phyloP scores from a whole-genome alignment of 2,888 invertebrate species.

The Bursaphelenchus okinawaensis region DNA sequence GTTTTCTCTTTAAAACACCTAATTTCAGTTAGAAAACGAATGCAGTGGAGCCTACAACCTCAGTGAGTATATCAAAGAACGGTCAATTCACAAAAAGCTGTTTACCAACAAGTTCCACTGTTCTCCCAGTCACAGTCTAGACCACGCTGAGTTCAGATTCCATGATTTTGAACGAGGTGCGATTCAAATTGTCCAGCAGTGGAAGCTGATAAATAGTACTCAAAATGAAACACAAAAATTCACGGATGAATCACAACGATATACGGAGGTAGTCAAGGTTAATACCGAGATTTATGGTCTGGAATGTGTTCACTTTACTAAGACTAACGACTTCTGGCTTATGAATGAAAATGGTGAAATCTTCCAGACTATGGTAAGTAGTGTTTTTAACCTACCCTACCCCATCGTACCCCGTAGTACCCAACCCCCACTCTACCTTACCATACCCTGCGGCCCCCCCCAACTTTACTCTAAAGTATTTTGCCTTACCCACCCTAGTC shows the following conservation, averaged over 20 bases:
- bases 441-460: too few relatives aligned
- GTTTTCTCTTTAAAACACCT: too few relatives aligned
- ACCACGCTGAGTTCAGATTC: neutral
- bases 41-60: neutral
- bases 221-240: neutral
- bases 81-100: neutral
- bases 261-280: neutral
- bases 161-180: neutral
- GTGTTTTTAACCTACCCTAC: too few relatives aligned
- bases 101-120: neutral
- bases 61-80: neutral
- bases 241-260: neutral
- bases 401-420: too few relatives aligned
- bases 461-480: too few relatives aligned
- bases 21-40: neutral
- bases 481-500: too few relatives aligned
- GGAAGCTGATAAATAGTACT: neutral
- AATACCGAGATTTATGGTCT: neutral
- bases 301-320: neutral
- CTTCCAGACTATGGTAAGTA: too few relatives aligned
- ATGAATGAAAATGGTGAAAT: neutral
- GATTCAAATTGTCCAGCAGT: neutral
- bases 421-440: too few relatives aligned
- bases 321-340: neutral
- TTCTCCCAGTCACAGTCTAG: neutral